These are phyloP conservation scores for Drosophila anceps DNA, from an alignment of 2,888 invertebrate genomes.

Conservation along the genomic window DNA sequence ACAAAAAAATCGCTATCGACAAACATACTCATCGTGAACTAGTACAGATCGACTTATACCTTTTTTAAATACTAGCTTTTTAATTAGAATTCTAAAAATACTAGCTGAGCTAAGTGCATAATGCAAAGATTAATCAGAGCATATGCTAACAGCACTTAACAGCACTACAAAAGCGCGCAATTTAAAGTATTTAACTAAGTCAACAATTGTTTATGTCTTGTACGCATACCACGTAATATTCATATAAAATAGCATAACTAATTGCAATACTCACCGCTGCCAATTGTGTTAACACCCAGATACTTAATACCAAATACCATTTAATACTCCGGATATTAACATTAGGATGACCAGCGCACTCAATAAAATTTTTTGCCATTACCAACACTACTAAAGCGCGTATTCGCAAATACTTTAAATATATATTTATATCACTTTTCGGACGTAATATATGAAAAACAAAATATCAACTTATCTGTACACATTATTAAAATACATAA, in stretches of 20 bases:
- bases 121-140: not conserved
- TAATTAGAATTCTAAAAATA: not conserved
- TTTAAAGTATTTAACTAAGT: not conserved
- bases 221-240: not conserved
- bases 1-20: not conserved
- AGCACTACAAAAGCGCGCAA: not conserved
- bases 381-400: slow-evolving; percentile 3
- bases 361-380: not conserved
- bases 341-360: slow-evolving; percentile 13
- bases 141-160: not conserved
- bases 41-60: not conserved
- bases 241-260: not conserved
- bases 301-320: not conserved
- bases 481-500: slow-evolving; percentile 7
- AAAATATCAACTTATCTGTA: not conserved
- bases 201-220: not conserved
- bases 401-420: not conserved
- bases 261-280: not conserved
- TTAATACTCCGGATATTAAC: not conserved
- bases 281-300: not conserved
- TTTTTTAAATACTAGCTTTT: not conserved
- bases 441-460: not conserved
- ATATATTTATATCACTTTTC: slow-evolving; percentile 2
- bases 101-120: not conserved
- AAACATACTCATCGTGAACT: not conserved